Percentiles rank a stretch among this genome's conserved stretches.
These are phyloP conservation scores for Sphyrna mokarran DNA, from an alignment of 2,113 vertebrate species.

Conservation along the genomic window DNA sequence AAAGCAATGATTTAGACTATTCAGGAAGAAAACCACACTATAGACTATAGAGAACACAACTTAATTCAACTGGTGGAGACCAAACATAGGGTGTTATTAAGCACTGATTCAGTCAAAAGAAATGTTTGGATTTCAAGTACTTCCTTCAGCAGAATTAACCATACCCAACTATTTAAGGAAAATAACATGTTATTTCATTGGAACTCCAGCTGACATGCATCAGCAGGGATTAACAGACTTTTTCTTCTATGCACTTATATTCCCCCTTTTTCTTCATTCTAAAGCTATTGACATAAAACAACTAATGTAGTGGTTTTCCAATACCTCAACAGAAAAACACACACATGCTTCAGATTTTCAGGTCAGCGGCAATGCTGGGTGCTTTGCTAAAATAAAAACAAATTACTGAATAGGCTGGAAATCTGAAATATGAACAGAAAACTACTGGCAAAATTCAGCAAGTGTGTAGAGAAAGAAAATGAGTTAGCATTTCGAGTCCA, in stretches of 20 bases:
- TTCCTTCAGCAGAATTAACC: not conserved
- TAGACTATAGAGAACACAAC: not conserved
- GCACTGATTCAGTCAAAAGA: not conserved
- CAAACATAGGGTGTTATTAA: not conserved
- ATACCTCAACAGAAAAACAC: not conserved
- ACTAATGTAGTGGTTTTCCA: not conserved
- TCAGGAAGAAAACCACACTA: not conserved
- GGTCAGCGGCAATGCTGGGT: not conserved
- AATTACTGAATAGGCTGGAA: too few relatives aligned
- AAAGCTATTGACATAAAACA: not conserved
- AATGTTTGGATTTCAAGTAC: not conserved
- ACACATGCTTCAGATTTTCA: not conserved
- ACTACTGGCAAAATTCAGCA: too few relatives aligned
- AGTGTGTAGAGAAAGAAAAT: too few relatives aligned
- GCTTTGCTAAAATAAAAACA: too few relatives aligned
- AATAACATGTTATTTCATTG: slow-evolving; percentile 8
- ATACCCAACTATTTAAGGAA: not conserved
- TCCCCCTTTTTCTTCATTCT: not conserved
- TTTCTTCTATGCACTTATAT: not conserved
- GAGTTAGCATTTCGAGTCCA: too few relatives aligned
- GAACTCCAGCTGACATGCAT: not conserved
- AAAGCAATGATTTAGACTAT: not conserved
- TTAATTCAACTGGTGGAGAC: not conserved
- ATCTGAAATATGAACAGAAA: too few relatives aligned
- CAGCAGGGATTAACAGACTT: not conserved